Evolutionary conservation across 2,888 invertebrate genomes (phyloP), one percentile per base, ranked within the genome.

Genomic region (Chymomyza amoena): DNA sequence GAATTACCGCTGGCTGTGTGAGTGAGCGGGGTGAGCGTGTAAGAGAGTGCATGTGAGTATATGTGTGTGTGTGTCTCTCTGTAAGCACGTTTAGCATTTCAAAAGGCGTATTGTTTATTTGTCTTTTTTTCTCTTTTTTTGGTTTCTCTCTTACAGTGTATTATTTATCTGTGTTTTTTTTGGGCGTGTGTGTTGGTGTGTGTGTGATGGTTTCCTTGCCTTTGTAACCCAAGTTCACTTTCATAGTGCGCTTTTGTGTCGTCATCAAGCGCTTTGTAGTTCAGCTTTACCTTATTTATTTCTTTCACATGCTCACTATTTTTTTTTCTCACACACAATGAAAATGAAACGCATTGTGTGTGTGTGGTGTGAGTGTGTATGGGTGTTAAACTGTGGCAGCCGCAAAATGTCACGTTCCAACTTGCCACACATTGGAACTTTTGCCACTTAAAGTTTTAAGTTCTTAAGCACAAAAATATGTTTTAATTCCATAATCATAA

Each of bases 401-500:
- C 64, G 67, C 56, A 62, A 81, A 81, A 73, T 77, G 83, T 83
- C 83, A 83, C 83, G 83, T 84, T 76, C 79, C 76, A 83, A n/a
- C 18, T 54, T 54, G 54, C 13, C 39, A 4, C 54, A 16, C 54
- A 15, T 54, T 54, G 54, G 9, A 54, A 83, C 83, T 84, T 84
- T 84, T 83, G 84, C 73, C 84, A 83, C 83, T 83, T 83, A 83
- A 83, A 83, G 83, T 83, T 83, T 83, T 84, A 78, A 79, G 79
- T 77, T 79, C 64, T 45, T 45, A 16, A 57, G 36, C 73, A 68
- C 61, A 84, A 70, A 79, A 82, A 83, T 83, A 83, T 83, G 83
- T 83, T 83, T 83, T 83, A 83, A 83, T 83, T 84, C 83, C 78
- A 82, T 83, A 25, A 20, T 54, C 54, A 57, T 57, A 28, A 71